Evolutionary conservation across 2,113 vertebrate species (phyloP), one percentile per base, ranked within the genome.

Genomic region (Redunca redunca): DNA sequence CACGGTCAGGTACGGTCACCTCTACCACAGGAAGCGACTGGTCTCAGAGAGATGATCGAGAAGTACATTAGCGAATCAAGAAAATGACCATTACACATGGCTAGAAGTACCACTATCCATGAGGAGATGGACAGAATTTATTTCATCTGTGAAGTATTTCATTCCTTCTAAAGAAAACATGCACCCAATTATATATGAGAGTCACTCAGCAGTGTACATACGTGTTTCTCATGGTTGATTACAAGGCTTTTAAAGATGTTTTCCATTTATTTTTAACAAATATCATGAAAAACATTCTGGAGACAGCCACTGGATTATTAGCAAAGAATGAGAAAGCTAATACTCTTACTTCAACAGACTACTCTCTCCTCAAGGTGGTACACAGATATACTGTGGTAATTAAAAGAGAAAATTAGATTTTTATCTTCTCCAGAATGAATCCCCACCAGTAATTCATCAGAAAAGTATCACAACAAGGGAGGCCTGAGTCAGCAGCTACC

Each of bases 351-450:
- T 46, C 71, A 40, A 82, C n/a, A 15, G 57, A 40, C 30, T 11
- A 48, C 28, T 9, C 62, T 57, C 13, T 91, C 26, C 88, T 80
- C 9, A 40, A 88, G 50, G 74, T 48, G 15, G 57, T 5, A 11
- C 58, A 43, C n/a, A 57, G 92, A 28, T 1, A 8, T 2, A 3
- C 57, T 10, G 62, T 7, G 43, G 83, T 12, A n/a, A 91, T 48
- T 53, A 77, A 26, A 43, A 82, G 88, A 36, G 26, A 74, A 77
- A 74, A 53, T 28, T 43, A 91, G 94, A 87, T 43, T 83, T 90
- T 53, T 2, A 30, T 89, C 91, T 95, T 93, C 90, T 94, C 89
- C 94, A 95, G 85, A 48, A 46, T 7, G 46, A 83, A 5, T 58
- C 85, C 62, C 81, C 23, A 23, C 53, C 83, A 77, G 85, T 71